Percentiles rank a stretch among this genome's conserved stretches.
phyloP scores from a whole-genome alignment of 2,113 vertebrate species.

The Sminthopsis crassicaudata region DNA sequence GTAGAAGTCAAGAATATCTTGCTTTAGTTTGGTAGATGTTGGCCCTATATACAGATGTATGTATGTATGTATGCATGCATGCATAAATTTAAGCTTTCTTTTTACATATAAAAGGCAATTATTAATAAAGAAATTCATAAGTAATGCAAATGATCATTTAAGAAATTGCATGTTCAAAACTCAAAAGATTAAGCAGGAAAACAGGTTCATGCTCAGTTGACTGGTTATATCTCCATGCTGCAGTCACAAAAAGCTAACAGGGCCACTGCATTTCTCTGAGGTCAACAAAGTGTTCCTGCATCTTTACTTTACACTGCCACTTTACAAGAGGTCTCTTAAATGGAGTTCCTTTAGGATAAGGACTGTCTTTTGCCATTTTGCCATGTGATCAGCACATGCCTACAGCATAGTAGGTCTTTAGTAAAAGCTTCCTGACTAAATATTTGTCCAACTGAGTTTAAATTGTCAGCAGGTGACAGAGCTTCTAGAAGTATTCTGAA shows the following conservation, averaged over 20 bases:
- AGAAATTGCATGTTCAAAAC: slow-evolving; percentile 55
- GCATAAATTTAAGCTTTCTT: background rate
- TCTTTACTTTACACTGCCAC: background rate
- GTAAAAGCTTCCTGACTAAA: background rate
- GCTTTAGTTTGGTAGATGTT: slow-evolving; percentile 26
- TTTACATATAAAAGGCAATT: slow-evolving; percentile 54
- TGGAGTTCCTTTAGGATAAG: background rate
- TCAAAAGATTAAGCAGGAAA: slow-evolving; percentile 51
- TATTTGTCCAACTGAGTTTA: background rate
- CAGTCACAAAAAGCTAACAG: background rate
- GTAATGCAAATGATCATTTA: slow-evolving; percentile 33
- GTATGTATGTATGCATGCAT: slow-evolving; percentile 34
- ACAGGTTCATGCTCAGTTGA: slow-evolving; percentile 1
- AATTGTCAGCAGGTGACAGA: background rate
- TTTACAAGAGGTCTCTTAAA: background rate
- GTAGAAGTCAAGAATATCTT: slow-evolving; percentile 60
- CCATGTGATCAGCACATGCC: background rate
- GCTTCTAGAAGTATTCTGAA: background rate
- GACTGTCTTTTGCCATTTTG: background rate
- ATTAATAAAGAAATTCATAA: slow-evolving; percentile 35
- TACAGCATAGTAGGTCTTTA: background rate
- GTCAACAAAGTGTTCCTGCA: background rate
- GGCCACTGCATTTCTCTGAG: background rate
- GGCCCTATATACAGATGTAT: background rate
- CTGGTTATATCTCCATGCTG: background rate